phyloP scores from a whole-genome alignment of 2,797 vertebrate genomes.

The Cygnus olor region DNA sequence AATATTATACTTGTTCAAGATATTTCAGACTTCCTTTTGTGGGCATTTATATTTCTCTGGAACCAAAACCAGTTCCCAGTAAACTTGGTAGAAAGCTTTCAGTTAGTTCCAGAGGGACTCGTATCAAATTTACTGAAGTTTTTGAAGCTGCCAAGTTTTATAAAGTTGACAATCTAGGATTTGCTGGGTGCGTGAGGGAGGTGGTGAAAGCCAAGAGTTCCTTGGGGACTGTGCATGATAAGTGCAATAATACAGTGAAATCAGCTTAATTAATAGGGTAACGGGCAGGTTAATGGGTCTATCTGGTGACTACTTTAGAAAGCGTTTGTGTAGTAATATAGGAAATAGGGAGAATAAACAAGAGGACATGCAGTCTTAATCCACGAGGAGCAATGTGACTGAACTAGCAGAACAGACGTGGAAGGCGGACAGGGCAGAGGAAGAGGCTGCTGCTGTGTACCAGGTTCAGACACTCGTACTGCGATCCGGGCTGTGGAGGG shows the following conservation, averaged over 20 bases:
- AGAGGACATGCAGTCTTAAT: background rate
- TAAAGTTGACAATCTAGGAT: background rate
- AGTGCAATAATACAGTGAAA: background rate
- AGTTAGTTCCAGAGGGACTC: background rate
- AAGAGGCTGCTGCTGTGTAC: background rate
- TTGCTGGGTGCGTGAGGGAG: background rate
- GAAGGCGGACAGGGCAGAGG: background rate
- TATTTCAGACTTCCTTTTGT: slow-evolving; percentile 40
- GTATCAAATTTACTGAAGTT: background rate
- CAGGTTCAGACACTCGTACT: background rate
- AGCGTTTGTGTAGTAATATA: background rate
- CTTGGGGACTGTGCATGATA: background rate
- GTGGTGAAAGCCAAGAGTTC: background rate
- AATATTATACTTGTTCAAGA: background rate
- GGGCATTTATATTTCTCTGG: slow-evolving; percentile 20
- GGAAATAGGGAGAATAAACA: background rate
- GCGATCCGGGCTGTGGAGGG: background rate
- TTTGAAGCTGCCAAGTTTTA: background rate
- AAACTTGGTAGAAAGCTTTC: slow-evolving; percentile 8
- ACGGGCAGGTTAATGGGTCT: background rate
- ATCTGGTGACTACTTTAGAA: background rate
- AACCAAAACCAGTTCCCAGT: slow-evolving; percentile 31
- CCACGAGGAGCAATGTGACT: background rate
- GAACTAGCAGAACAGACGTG: rapidly evolving
- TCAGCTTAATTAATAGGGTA: background rate